These are phyloP conservation scores for Hydrotaea cyrtoneurina DNA, from an alignment of 2,888 invertebrate genomes.

Conservation along the genomic window DNA sequence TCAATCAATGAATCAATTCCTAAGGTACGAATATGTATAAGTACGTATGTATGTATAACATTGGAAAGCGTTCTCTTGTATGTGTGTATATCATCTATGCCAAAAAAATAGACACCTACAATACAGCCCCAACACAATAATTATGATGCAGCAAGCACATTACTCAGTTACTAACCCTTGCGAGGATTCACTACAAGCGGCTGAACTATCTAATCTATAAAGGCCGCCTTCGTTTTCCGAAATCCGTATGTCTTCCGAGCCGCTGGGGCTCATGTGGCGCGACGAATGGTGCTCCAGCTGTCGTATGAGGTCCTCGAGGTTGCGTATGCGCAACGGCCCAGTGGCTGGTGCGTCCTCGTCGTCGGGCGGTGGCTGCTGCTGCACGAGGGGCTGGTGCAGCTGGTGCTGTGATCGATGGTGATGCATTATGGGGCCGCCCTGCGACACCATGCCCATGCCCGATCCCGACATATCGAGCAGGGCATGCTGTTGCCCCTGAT, in stretches of 20 bases:
- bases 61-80: constrained; percentile 64
- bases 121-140: constrained; percentile 69
- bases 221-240: constrained; percentile 95
- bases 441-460: constrained; percentile 73
- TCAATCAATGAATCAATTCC: constrained; percentile 68
- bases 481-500: constrained; percentile 84
- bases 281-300: constrained; percentile 93
- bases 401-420: constrained; percentile 79
- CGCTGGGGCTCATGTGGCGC: constrained; percentile 94
- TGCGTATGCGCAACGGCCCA: constrained; percentile 93
- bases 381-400: constrained; percentile 83
- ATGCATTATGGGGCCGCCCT: constrained; percentile 78
- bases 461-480: constrained; percentile 80
- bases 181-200: constrained; percentile 87
- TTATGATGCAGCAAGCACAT: constrained; percentile 68
- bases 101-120: constrained; percentile 72
- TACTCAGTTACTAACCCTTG: constrained; percentile 83
- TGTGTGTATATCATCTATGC: no score
- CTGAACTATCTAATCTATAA: constrained; percentile 90
- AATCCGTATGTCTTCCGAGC: constrained; percentile 91
- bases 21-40: constrained; percentile 54
- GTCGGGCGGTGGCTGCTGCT: constrained; percentile 76
- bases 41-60: constrained; percentile 54
- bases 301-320: constrained; percentile 93
- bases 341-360: constrained; percentile 90